Conservation (phyloP, 2,797 vertebrate genomes). For the Petrocephalus schoutedeni region DNA sequence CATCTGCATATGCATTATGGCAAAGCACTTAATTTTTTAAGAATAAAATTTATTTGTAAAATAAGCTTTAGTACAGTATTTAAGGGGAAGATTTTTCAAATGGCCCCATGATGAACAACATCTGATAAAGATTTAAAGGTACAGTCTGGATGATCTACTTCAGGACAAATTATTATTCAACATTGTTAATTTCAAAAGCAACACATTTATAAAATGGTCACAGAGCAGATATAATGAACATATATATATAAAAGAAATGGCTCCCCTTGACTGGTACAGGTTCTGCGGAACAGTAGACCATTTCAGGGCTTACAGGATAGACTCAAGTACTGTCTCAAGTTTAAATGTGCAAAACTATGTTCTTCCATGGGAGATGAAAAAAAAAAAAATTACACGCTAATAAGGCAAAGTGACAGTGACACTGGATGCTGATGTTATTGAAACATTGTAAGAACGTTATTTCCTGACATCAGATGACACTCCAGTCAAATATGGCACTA, state of each 20-base stretch:
- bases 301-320: background rate
- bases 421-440: background rate
- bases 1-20: background rate
- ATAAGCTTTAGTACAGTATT: background rate
- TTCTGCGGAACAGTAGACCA: background rate
- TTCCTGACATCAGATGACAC: background rate
- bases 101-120: background rate
- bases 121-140: background rate
- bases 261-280: background rate
- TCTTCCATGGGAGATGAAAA: constrained; percentile 5
- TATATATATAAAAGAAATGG: background rate
- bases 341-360: background rate
- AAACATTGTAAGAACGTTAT: background rate
- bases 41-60: background rate
- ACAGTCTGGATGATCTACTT: background rate
- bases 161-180: background rate
- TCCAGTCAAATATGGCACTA: background rate
- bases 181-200: background rate
- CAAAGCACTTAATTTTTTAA: background rate
- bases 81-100: background rate
- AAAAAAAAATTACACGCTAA: background rate
- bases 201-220: background rate
- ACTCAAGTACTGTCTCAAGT: background rate
- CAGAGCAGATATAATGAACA: background rate
- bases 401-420: background rate